Evolutionary conservation across 2,797 vertebrate genomes (phyloP), one percentile per base, ranked within the genome.

Genomic region (Myotis pilosus): DNA sequence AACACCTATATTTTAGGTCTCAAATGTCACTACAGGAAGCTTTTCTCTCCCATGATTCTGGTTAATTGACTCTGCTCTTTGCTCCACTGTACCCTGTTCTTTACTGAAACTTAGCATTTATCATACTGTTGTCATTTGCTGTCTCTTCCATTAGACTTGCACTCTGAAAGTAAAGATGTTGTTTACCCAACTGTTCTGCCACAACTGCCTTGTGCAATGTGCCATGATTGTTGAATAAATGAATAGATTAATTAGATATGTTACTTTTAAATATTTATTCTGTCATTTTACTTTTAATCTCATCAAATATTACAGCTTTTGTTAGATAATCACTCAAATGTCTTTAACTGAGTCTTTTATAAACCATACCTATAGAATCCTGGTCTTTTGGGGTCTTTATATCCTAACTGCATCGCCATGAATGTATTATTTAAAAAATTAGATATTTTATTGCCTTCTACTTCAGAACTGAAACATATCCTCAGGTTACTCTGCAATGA

Each of bases 401-500:
- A 36, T 68, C 23, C 30, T 82, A 89, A 86, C 23, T 33, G 8
- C 17, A 74, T 86, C n/a, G 64, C 6, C 23, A 38, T 69, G 23
- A 87, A 90, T 57, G 13, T 91, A 33, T 83, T n/a, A 8, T 83
- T 12, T 66, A 89, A 72, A 68, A 62, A 92, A 78, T 88, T 94
- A 60, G 13, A 60, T 83, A 25, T 74, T 92, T 81, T 64, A 69
- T 89, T 53, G 30, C 51, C 49, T 57, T 91, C 13, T 89, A 16
- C 57, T 82, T 91, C 41, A 64, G 10, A 49, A 80, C 13, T 88
- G 69, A 88, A 94, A 49, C 15, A 15, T 47, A 82, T 82, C 28
- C 25, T 19, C 33, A 75, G 17, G 13, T 68, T 83, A 86, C 85
- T 86, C 38, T 57, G 44, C 33, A 89, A 64, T 62, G 68, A 75